Conservation (phyloP, 2,113 vertebrate genomes). For the Neotoma lepida region DNA sequence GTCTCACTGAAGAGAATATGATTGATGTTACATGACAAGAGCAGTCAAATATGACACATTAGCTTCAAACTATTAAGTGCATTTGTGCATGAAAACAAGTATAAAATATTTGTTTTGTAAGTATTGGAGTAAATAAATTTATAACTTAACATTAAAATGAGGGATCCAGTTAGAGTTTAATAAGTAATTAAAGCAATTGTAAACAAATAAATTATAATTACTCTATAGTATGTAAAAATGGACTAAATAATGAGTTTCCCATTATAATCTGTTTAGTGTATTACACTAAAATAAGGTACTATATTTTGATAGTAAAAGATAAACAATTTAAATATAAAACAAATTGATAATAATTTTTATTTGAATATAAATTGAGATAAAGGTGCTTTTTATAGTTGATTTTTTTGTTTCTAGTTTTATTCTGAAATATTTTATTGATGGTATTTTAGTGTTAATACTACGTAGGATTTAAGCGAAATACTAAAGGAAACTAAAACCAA, state of each 20-base stretch:
- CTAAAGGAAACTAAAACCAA: background rate
- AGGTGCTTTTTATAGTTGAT: background rate
- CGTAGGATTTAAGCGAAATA: background rate
- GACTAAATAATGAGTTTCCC: background rate
- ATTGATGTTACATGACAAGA: conserved; percentile 83
- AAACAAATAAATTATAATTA: background rate
- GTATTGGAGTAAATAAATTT: background rate
- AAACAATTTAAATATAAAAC: background rate
- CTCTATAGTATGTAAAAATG: background rate
- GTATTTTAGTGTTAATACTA: background rate
- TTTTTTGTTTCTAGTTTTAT: background rate
- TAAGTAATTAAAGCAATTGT: background rate
- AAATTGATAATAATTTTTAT: background rate
- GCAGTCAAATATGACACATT: conserved; percentile 80
- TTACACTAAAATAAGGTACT: conserved; percentile 4
- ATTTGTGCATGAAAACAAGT: conserved; percentile 52
- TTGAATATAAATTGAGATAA: background rate
- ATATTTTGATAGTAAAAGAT: background rate
- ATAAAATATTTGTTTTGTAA: background rate
- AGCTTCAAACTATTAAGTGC: conserved; percentile 77
- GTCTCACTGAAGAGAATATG: conserved; percentile 66
- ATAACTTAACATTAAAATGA: background rate
- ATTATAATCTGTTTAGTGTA: background rate
- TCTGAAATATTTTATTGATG: background rate
- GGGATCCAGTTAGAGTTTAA: background rate